Percentiles rank a stretch among this genome's conserved stretches.
These are phyloP conservation scores for Drosophila mercatorum DNA, from an alignment of 2,888 invertebrate genomes.

Conservation along the genomic window DNA sequence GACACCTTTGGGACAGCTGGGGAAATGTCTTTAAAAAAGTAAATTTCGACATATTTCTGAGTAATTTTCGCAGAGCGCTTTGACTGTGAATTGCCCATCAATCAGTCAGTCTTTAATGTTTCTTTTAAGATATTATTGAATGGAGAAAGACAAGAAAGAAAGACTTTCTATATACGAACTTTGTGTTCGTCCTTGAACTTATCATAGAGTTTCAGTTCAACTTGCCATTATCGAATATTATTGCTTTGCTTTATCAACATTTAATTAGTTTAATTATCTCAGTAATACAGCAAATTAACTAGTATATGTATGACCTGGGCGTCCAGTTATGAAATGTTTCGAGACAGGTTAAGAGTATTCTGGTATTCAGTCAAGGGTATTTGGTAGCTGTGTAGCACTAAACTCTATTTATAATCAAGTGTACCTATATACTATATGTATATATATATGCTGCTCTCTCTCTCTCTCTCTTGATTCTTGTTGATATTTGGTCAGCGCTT, in stretches of 20 bases:
- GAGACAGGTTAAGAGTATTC: conserved; percentile 7
- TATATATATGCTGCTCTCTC: conserved; percentile 22
- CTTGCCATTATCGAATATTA: too few species aligned
- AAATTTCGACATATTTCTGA: too few species aligned
- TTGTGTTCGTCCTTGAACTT: too few species aligned
- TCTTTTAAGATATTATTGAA: neutral
- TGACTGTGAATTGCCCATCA: neutral
- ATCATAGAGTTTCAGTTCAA: too few species aligned
- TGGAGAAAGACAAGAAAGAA: too few species aligned
- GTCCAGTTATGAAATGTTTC: neutral
- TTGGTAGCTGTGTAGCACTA: neutral
- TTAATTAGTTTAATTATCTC: neutral
- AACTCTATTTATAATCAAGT: conserved; percentile 33
- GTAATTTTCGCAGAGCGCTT: neutral
- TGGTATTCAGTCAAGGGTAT: conserved; percentile 41
- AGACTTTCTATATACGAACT: too few species aligned
- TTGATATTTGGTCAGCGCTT: conserved; percentile 35
- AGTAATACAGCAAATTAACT: neutral
- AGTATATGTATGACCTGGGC: neutral
- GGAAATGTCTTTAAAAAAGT: neutral
- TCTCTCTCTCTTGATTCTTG: conserved; percentile 17
- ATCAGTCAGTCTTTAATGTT: neutral
- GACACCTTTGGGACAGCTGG: neutral
- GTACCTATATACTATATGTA: conserved; percentile 8
- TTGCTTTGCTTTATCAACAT: neutral